A percentile compares a stretch with the other conserved stretches of the same genome.
Conservation (phyloP, 1,140 invertebrate species). For the Drepana arcuata region DNA sequence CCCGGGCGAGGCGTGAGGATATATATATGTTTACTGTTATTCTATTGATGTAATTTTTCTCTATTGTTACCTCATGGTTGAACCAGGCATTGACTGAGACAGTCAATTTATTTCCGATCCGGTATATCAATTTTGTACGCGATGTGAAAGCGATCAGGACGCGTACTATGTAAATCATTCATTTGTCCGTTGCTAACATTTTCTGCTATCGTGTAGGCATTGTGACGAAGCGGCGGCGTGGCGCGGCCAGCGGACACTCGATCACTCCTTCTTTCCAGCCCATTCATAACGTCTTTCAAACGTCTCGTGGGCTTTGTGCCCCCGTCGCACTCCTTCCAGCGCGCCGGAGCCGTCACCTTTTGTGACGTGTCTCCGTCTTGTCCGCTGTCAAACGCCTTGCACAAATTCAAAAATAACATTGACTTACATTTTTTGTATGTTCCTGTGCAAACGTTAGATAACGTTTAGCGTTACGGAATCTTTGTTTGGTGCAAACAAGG, state of each 20-base stretch:
- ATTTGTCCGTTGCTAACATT: conserved; percentile 14
- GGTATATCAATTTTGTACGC: too few relatives aligned
- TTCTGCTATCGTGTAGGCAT: conserved; percentile 15
- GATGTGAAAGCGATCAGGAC: conserved; percentile 4
- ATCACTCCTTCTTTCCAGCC: conserved; percentile 62
- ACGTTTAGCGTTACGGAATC: conserved; percentile 47
- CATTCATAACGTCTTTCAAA: conserved; percentile 63
- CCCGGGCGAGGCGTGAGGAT: too few relatives aligned
- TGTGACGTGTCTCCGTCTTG: conserved; percentile 41
- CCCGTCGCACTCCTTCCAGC: conserved; percentile 30
- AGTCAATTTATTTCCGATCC: too few relatives aligned
- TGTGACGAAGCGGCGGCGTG: conserved; percentile 12
- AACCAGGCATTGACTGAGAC: too few relatives aligned
- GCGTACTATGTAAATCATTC: conserved; percentile 16
- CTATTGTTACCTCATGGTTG: too few relatives aligned
- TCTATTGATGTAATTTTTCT: too few relatives aligned
- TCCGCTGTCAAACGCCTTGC: conserved; percentile 65
- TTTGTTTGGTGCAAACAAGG: conserved; percentile 65
- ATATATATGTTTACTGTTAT: too few relatives aligned
- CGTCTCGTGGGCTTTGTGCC: conserved; percentile 43
- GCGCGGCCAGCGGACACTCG: conserved; percentile 25
- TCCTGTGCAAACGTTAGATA: conserved; percentile 64
- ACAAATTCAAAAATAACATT: conserved; percentile 70
- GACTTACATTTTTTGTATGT: conserved; percentile 49
- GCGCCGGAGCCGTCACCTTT: conserved; percentile 54